phyloP scores from a whole-genome alignment of 2,888 invertebrate species.

The Mongoloraphidia duomilia region DNA sequence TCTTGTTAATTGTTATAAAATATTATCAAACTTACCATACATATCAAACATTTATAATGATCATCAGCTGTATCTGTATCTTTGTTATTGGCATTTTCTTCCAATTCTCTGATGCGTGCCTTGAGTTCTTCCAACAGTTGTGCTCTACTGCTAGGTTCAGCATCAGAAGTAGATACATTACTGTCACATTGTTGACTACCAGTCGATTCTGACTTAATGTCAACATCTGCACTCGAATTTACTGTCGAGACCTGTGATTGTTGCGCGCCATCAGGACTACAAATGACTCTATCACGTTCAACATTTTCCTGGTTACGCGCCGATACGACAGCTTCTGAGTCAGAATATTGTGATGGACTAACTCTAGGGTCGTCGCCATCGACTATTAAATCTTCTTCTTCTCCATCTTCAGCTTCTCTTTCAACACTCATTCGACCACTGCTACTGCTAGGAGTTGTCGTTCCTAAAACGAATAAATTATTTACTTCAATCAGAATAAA shows the following conservation, averaged over 20 bases:
- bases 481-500: too few species aligned
- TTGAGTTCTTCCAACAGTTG: slow-evolving; percentile 41
- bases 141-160: slow-evolving; percentile 30
- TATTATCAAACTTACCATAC: slow-evolving; percentile 41
- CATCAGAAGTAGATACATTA: slow-evolving; percentile 32
- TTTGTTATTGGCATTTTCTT: slow-evolving; percentile 20
- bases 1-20: not conserved
- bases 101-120: slow-evolving; percentile 39
- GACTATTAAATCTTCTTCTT: slow-evolving; percentile 29
- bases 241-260: slow-evolving; percentile 26
- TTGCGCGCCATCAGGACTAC: slow-evolving; percentile 20
- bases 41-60: slow-evolving; percentile 57
- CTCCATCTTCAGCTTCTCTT: slow-evolving; percentile 11
- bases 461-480: not conserved
- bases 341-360: slow-evolving; percentile 29
- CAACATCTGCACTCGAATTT: slow-evolving; percentile 30
- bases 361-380: slow-evolving; percentile 31
- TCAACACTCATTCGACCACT: slow-evolving; percentile 21
- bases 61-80: slow-evolving; percentile 32
- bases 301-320: slow-evolving; percentile 18
- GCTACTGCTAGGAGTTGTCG: slow-evolving; percentile 23
- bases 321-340: slow-evolving; percentile 25
- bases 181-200: slow-evolving; percentile 29
- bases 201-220: slow-evolving; percentile 25
- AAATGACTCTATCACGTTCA: slow-evolving; percentile 3